Conservation (phyloP, 2,888 invertebrate genomes). For the Drosophila paranaensis region DNA sequence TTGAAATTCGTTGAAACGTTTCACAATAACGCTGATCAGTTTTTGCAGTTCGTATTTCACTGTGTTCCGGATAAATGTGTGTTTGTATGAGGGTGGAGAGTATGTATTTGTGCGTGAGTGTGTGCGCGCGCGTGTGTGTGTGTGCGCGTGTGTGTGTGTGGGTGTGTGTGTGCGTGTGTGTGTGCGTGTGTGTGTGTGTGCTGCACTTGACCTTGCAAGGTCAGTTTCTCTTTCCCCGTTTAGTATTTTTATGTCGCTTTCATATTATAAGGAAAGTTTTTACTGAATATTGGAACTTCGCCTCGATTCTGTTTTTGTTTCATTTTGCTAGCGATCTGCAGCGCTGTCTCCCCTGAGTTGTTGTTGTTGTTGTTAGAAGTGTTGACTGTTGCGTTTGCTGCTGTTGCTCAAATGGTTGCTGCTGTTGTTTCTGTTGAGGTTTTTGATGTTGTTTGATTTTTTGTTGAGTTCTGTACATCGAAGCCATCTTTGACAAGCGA, state of each 20-base stretch:
- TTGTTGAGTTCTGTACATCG: slow-evolving; percentile 26
- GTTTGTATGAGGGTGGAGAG: neutral
- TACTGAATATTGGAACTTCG: slow-evolving; percentile 36
- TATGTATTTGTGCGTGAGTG: slow-evolving; percentile 17
- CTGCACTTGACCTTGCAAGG: slow-evolving; percentile 47
- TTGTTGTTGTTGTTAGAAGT: slow-evolving; percentile 15
- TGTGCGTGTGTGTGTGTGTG: slow-evolving; percentile 29
- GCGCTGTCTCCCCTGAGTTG: slow-evolving; percentile 39
- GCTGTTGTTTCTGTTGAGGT: slow-evolving; percentile 37
- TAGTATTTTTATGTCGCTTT: slow-evolving; percentile 40
- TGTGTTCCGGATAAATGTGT: slow-evolving; percentile 26
- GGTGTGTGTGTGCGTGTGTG: slow-evolving; percentile 3
- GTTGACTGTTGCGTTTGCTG: slow-evolving; percentile 22
- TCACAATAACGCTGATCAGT: slow-evolving; percentile 46
- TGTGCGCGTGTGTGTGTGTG: slow-evolving; percentile 24
- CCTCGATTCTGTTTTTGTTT: slow-evolving; percentile 56
- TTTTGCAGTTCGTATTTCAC: slow-evolving; percentile 39
- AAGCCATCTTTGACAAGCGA: slow-evolving; percentile 58
- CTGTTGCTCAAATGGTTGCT: slow-evolving; percentile 25
- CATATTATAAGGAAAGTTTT: slow-evolving; percentile 37
- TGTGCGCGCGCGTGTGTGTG: slow-evolving; percentile 8
- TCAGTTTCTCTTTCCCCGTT: slow-evolving; percentile 19
- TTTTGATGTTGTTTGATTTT: slow-evolving; percentile 30
- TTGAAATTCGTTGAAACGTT: slow-evolving; percentile 75
- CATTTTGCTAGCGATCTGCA: slow-evolving; percentile 59